Conservation (phyloP, 2,113 vertebrate species). For the Neoarius graeffei region DNA sequence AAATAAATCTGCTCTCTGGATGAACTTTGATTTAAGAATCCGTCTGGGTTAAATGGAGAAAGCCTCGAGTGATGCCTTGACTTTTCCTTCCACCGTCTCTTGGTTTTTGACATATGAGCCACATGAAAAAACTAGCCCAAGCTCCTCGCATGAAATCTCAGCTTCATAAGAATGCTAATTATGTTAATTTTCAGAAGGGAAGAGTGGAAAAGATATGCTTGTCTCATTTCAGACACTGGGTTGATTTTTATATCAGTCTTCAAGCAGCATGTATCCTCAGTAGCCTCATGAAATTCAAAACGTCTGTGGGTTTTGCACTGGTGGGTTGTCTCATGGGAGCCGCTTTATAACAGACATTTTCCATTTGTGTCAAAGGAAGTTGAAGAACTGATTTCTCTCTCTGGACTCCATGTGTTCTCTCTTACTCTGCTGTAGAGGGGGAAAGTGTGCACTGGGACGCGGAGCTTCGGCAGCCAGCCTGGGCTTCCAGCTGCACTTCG, state of each 20-base stretch:
- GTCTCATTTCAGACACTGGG: slow-evolving; percentile 23
- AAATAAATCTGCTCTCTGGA: slow-evolving; percentile 9
- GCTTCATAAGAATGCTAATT: slow-evolving; percentile 16
- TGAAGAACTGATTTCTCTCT: slow-evolving; percentile 49
- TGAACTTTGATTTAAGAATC: background rate
- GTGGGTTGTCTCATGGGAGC: slow-evolving; percentile 37
- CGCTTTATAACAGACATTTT: slow-evolving; percentile 49
- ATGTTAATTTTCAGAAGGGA: slow-evolving; percentile 13
- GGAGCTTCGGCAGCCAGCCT: slow-evolving; percentile 23
- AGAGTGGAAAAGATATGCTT: slow-evolving; percentile 3
- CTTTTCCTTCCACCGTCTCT: background rate
- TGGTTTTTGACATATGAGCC: slow-evolving; percentile 3
- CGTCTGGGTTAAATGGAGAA: background rate
- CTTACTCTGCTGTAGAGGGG: slow-evolving; percentile 28
- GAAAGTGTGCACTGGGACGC: slow-evolving; percentile 22
- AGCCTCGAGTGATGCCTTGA: background rate
- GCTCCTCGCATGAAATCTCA: background rate
- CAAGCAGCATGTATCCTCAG: slow-evolving; percentile 44
- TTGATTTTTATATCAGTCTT: slow-evolving; percentile 32
- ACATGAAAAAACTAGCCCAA: too few relatives aligned
- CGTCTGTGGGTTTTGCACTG: slow-evolving; percentile 23
- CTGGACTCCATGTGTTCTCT: slow-evolving; percentile 50
- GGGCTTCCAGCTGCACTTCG: slow-evolving; percentile 42
- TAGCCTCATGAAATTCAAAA: slow-evolving; percentile 41
- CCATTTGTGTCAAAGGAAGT: slow-evolving; percentile 49